Evolutionary conservation across 2,797 vertebrate species (phyloP).

Genomic region (Kryptolebias ocellatus): DNA sequence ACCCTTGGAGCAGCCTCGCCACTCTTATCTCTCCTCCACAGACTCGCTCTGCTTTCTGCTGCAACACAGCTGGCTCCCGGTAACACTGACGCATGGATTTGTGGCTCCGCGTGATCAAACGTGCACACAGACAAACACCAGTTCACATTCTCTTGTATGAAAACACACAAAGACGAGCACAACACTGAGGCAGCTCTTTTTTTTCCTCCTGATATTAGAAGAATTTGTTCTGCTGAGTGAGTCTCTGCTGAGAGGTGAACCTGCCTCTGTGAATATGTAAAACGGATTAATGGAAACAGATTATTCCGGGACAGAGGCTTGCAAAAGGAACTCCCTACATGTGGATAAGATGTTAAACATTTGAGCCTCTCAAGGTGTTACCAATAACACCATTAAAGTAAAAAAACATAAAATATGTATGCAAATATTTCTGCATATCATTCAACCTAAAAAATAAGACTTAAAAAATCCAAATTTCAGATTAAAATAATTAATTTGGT

Average conservation of each 20-base stretch:
- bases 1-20: slow-evolving; percentile 71
- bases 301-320: slow-evolving; percentile 53
- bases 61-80: slow-evolving; percentile 71
- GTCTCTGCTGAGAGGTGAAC: slow-evolving; percentile 54
- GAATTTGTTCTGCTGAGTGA: slow-evolving; percentile 73
- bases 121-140: slow-evolving; percentile 48
- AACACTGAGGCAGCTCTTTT: slow-evolving; percentile 43
- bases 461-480: too few species aligned
- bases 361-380: neutral
- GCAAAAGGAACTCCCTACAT: slow-evolving; percentile 22
- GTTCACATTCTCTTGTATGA: slow-evolving; percentile 30
- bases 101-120: slow-evolving; percentile 48
- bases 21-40: slow-evolving; percentile 80
- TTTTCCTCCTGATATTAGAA: slow-evolving; percentile 58
- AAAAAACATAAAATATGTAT: too few species aligned
- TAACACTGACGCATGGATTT: slow-evolving; percentile 64
- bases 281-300: slow-evolving; percentile 69
- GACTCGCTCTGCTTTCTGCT: slow-evolving; percentile 72
- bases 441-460: too few species aligned
- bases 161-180: slow-evolving; percentile 27
- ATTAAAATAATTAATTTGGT: too few species aligned
- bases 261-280: slow-evolving; percentile 59
- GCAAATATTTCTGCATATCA: too few species aligned
- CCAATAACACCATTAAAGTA: too few species aligned
- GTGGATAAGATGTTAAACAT: slow-evolving; percentile 39